phyloP scores from a whole-genome alignment of 2,113 vertebrate genomes.

The Edolisoma coerulescens region DNA sequence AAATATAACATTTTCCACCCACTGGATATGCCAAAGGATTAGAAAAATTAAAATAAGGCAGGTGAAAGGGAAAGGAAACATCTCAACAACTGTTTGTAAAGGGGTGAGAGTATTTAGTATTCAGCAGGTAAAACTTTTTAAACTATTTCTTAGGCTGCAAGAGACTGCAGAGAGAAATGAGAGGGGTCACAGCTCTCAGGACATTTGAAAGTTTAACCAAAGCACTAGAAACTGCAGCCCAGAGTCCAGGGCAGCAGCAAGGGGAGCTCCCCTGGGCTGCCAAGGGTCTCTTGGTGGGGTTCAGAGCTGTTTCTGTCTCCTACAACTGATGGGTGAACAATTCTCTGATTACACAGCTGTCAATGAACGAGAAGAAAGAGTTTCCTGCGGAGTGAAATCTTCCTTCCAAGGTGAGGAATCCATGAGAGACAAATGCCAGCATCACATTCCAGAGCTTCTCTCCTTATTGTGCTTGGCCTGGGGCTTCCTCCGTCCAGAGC shows the following conservation, averaged over 20 bases:
- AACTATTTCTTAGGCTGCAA: background rate
- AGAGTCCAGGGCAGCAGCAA: background rate
- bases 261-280: background rate
- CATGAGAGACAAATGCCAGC: background rate
- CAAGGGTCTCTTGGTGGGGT: background rate
- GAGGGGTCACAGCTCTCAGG: background rate
- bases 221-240: background rate
- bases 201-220: background rate
- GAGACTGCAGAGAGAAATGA: background rate
- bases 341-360: background rate
- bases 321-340: background rate
- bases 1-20: background rate
- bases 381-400: background rate
- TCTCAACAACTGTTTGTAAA: background rate
- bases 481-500: background rate
- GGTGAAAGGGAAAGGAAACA: background rate
- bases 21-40: background rate
- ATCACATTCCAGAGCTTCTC: conserved; percentile 34
- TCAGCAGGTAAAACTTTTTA: background rate
- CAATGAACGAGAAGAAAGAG: background rate
- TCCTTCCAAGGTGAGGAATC: background rate
- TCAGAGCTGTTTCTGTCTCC: background rate
- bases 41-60: background rate
- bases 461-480: conserved; percentile 54
- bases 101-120: background rate